Conservation (phyloP, 2,888 invertebrate species). For the Eupithecia insigniata region DNA sequence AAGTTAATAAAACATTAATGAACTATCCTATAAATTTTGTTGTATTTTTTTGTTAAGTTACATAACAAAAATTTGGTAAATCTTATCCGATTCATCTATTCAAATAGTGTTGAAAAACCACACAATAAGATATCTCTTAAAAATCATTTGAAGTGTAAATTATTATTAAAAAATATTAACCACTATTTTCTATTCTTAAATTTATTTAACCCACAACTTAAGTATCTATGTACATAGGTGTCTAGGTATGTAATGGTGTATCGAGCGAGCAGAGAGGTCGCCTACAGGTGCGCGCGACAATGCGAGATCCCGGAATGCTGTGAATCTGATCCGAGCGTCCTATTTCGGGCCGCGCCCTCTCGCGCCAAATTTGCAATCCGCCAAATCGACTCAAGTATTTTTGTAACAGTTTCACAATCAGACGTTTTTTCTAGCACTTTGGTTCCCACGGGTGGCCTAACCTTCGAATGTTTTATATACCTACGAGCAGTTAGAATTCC, state of each 20-base stretch:
- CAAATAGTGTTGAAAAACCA: not conserved
- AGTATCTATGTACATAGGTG: not conserved
- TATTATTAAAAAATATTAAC: too few relatives aligned
- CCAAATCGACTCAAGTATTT: conserved; percentile 80
- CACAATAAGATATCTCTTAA: too few relatives aligned
- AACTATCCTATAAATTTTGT: not conserved
- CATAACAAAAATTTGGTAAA: not conserved
- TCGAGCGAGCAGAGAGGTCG: conserved; percentile 8
- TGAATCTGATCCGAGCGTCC: conserved; percentile 78
- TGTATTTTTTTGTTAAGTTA: not conserved
- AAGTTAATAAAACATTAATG: too few relatives aligned
- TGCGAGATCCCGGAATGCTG: conserved; percentile 72
- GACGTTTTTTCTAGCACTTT: conserved; percentile 54
- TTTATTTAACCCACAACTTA: not conserved
- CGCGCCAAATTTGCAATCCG: conserved; percentile 83
- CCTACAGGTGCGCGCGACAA: conserved; percentile 61
- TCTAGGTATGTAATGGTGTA: not conserved
- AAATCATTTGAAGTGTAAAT: too few relatives aligned
- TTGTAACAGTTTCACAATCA: conserved; percentile 79
- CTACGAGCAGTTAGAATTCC: not conserved
- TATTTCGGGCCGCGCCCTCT: conserved; percentile 76
- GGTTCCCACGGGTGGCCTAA: conserved; percentile 45
- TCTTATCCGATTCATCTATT: not conserved
- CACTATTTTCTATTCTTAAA: not conserved
- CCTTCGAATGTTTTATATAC: conserved; percentile 43